phyloP scores from a whole-genome alignment of 35 echinoderm and acorn worm genomes.

The Heliocidaris tuberculata region DNA sequence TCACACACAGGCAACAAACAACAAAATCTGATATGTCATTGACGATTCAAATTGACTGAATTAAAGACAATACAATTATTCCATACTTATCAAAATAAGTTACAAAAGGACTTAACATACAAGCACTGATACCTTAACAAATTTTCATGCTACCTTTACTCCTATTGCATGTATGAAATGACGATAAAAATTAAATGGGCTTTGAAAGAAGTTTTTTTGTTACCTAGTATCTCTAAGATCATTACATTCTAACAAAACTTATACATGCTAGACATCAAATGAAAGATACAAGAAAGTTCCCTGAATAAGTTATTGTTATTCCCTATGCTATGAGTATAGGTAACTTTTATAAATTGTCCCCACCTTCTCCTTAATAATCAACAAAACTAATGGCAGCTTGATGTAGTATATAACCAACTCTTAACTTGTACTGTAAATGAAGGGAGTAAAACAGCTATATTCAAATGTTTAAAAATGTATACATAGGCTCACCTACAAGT shows the following conservation, averaged over 20 bases:
- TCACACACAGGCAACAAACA: neutral
- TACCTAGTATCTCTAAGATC: neutral
- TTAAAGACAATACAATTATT: neutral
- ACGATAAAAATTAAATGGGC: neutral
- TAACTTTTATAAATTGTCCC: neutral
- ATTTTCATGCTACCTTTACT: neutral
- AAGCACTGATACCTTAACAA: neutral
- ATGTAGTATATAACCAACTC: too few species aligned
- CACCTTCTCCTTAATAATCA: neutral
- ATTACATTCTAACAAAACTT: neutral
- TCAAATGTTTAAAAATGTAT: too few species aligned
- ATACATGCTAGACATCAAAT: neutral
- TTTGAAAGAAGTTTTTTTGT: neutral
- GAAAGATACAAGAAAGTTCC: too few species aligned
- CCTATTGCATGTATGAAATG: neutral
- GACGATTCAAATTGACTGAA: neutral
- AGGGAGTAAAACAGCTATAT: too few species aligned
- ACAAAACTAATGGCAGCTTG: neutral
- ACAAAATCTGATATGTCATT: neutral
- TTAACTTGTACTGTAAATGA: too few species aligned
- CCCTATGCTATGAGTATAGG: neutral
- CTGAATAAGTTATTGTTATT: neutral
- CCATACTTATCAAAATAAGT: neutral
- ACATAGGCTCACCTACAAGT: too few species aligned
- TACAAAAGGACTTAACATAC: neutral